These are phyloP conservation scores for Chelonia mydas DNA, from an alignment of 2,797 vertebrate genomes.

Conservation along the genomic window DNA sequence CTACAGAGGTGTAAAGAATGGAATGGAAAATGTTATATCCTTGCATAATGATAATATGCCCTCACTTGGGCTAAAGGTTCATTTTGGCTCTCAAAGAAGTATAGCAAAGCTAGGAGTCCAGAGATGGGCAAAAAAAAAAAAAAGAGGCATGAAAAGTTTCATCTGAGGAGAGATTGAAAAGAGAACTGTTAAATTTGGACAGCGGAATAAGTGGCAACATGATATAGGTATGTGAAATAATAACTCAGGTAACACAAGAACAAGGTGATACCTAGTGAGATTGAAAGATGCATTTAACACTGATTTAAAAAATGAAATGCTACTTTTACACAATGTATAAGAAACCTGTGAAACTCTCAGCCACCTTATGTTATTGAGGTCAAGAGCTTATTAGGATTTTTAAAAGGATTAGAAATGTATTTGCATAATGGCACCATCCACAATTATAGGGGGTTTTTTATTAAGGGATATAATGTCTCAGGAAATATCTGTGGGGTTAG, in stretches of 20 bases:
- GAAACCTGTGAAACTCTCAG: constrained; percentile 61
- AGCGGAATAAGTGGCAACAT: not conserved
- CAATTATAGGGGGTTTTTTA: constrained; percentile 36
- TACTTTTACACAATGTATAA: constrained; percentile 42
- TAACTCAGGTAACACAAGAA: not conserved
- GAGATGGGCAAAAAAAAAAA: not conserved
- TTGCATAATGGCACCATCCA: constrained; percentile 69
- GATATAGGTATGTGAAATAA: not conserved
- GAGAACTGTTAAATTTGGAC: not conserved
- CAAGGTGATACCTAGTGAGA: constrained; percentile 40
- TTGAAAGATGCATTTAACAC: not conserved
- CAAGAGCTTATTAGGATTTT: constrained; percentile 45
- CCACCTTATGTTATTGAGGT: constrained; percentile 38
- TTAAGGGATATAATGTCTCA: constrained; percentile 26
- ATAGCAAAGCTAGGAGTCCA: not conserved
- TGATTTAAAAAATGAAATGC: constrained; percentile 7
- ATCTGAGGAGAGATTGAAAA: not conserved
- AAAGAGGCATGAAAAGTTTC: not conserved
- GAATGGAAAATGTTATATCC: not conserved
- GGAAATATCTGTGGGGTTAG: constrained; percentile 42
- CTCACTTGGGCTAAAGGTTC: not conserved
- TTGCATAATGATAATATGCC: not conserved
- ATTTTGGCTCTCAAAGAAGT: not conserved
- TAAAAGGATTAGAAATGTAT: constrained; percentile 52
- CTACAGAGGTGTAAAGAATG: not conserved